Percentiles rank a stretch among this genome's conserved stretches.
These are phyloP conservation scores for Protonibea diacanthus DNA, from an alignment of 2,797 vertebrate genomes.

Conservation along the genomic window DNA sequence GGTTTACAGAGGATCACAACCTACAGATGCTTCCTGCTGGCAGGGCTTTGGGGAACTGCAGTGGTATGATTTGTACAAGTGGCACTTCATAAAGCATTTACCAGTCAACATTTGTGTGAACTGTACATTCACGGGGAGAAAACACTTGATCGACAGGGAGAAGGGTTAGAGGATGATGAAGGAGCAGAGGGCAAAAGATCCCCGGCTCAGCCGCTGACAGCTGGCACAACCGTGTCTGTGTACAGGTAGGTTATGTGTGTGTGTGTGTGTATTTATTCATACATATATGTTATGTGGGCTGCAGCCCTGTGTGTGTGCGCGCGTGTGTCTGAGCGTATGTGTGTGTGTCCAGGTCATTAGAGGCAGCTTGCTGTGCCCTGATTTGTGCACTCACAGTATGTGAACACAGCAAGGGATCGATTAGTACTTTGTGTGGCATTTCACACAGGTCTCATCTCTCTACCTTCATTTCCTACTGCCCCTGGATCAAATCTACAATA, in stretches of 20 bases:
- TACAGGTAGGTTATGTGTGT: conserved; percentile 28
- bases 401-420: conserved; percentile 81
- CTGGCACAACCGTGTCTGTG: conserved; percentile 26
- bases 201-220: conserved; percentile 20
- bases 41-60: conserved; percentile 69
- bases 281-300: conserved; percentile 36
- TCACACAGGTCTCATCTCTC: conserved; percentile 73
- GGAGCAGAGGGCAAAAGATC: conserved; percentile 59
- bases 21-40: conserved; percentile 72
- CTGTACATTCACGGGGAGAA: conserved; percentile 58
- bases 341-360: conserved; percentile 78
- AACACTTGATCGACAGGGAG: conserved; percentile 36
- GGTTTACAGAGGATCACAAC: conserved; percentile 76
- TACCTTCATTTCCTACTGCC: conserved; percentile 65
- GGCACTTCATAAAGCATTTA: conserved; percentile 80
- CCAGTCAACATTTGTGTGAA: conserved; percentile 60
- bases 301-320: conserved; percentile 14
- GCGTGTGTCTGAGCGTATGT: conserved; percentile 33
- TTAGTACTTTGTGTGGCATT: conserved; percentile 83
- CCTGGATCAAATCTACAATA: conserved; percentile 55
- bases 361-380: conserved; percentile 81
- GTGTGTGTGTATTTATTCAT: conserved; percentile 32
- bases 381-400: conserved; percentile 84
- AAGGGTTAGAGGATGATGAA: conserved; percentile 42
- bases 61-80: conserved; percentile 67